Base-by-base conservation (phyloP, 2,888 invertebrate genomes). In the Machimus rusticus region DNA sequence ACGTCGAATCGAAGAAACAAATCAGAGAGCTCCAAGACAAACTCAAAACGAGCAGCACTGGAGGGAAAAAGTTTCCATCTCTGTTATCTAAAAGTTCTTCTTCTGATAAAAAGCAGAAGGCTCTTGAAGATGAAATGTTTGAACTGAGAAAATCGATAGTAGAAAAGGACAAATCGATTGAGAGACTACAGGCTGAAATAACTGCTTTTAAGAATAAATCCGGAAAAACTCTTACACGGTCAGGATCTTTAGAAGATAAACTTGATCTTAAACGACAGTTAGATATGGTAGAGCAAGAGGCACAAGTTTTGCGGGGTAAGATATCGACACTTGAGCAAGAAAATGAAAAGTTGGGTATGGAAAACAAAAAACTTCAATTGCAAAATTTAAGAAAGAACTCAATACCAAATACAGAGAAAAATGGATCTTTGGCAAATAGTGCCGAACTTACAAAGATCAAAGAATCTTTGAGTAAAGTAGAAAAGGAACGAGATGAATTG, bases 81-180 rank as follows among this genome's bases (percentile, higher is more conserved):
- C 3, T 89, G 87, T 85, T 89, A 16, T 89, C 90, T 3, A 90
- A 90, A 74, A 90, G 89, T 86, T 88, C 90, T 4, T 90, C 90
- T 0, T 88, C 87, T 39, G 91, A 92, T 19, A 91, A 92, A 87
- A 91, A 91, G 81, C 89, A 92, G 0, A 91, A 96, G 94, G 93
- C 94, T 12, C 92, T 96, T 77, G 96, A 95, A 92, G 95, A 95
- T 90, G 97, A 97, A 93, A 94, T 96, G 86, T 94, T 94, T 86
- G 96, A 96, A 90, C 92, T 97, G 39, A 94, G 96, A 88, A 96
- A 96, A 91, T 96, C 96, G 91, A 92, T 97, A 1, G 95, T 96
- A 86, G 97, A 97, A 92, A 97, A 97, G 91, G 97, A 98, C 92
- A 94, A 96, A 89, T 96, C 96, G 90, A 95, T 96, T 90, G 97